Evolutionary conservation across 2,113 vertebrate genomes (phyloP), one percentile per base, ranked within the genome.

Genomic region (Nanger granti): DNA sequence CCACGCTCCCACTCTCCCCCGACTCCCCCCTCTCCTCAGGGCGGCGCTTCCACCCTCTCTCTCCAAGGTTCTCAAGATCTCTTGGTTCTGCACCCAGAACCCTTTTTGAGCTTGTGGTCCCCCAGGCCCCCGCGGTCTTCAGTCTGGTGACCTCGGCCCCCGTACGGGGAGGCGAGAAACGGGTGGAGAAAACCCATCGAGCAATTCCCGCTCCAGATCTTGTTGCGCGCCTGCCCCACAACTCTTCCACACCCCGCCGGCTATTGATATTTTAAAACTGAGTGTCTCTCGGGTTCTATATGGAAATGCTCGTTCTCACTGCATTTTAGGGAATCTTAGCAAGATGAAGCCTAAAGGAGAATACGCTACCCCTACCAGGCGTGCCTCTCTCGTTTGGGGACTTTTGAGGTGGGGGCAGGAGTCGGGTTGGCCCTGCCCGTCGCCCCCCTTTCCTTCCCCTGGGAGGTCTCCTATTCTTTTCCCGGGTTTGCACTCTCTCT

Each of bases 401-500:
- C 8, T 5, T 0, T 4, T 2, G 66, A 8, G 80, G 66, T 34
- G 37, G 15, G 13, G 31, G 54, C 37, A 10, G 59, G 26, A 7
- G 34, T 47, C 31, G 17, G 62, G n/a, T 31, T 11, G 34, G 69
- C 60, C 37, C 64, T 11, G 79, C 8, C 31, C 64, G 15, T 15
- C 24, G 17, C 69, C 34, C 6, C 54, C 28, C 37, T 84, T 76
- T 11, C 59, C 29, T 9, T n/a, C 14, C 82, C 69, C 8, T 5
- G 7, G n/a, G 37, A 92, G 41, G 69, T 47, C 83, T 59, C 69
- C 91, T 85, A 5, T 37, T 88, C 87, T 92, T 47, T 15, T 37
- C 9, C 52, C 11, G 82, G 88, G 86, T 55, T 92, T 95, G 54
- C 91, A 60, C 69, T 93, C 93, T 93, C 93, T 97, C 54, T 85